Evolutionary conservation across 2,888 invertebrate genomes (phyloP), one percentile per base, ranked within the genome.

Genomic region (Teleogryllus oceanicus): DNA sequence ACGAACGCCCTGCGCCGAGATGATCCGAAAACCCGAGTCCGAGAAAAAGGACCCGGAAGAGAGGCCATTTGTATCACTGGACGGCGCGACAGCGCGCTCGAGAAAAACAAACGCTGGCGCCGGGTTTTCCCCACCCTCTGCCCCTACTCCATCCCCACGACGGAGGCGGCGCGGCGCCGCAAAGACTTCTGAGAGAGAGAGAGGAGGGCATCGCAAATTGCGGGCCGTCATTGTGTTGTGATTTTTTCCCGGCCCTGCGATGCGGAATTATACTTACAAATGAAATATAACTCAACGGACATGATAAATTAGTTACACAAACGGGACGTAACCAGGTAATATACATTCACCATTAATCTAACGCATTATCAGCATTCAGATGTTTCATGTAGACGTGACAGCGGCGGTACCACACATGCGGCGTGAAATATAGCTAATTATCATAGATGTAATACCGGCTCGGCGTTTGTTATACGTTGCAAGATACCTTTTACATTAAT

Each of bases 301-400:
- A n/a, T 77, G 77, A 77, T 77, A 77, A 77, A 77, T 77, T 77
- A 77, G 77, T 77, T 77, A 49, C 49, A 77, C 49, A 49, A 77
- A 77, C 77, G n/a, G 77, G 77, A 77, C 37, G 77, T 49, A 77
- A 77, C 21, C 77, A 77, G 77, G 77, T 77, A 77, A 77, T 77
- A 77, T 77, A 49, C 77, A 77, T 77, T 77, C 77, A 77, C 77
- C 77, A 77, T 77, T 77, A 77, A 77, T 77, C 77, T 77, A 49
- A 49, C 50, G 77, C 50, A 77, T 49, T 77, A 77, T 77, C 77
- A 37, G 77, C 77, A 77, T 77, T 77, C 77, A 77, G 77, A 77
- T 49, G 77, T 77, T 77, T 77, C 21, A 77, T 77, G 21, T 77
- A 77, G 16, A 62, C 62, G 62, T 62, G 62, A 62, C 62, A 62